phyloP scores from a whole-genome alignment of 2,888 invertebrate genomes.

The Luffia ferchaultella region DNA sequence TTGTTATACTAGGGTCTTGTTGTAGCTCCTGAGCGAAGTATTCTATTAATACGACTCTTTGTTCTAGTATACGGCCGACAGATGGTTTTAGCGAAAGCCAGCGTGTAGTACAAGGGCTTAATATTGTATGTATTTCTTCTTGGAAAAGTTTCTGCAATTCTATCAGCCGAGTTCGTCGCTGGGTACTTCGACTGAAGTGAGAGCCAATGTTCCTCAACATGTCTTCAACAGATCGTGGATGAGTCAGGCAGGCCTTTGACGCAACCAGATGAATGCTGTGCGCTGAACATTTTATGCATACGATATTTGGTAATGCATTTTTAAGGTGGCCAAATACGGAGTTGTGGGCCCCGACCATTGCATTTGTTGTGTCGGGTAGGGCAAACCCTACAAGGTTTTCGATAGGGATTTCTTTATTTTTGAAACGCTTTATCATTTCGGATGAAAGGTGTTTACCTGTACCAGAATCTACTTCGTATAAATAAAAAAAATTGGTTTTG shows the following conservation, averaged over 20 bases:
- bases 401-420: neutral
- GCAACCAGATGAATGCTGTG: neutral
- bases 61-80: neutral
- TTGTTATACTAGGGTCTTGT: slow-evolving; percentile 1
- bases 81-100: neutral
- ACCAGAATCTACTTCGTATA: slow-evolving; percentile 4
- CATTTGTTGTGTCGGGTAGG: neutral
- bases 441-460: neutral
- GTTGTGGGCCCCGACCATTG: slow-evolving; percentile 1
- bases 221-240: neutral
- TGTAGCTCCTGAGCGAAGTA: neutral
- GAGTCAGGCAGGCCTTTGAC: neutral
- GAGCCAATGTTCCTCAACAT: neutral
- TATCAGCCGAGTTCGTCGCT: neutral
- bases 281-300: neutral
- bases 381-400: neutral
- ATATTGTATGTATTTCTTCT: neutral
- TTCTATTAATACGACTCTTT: neutral
- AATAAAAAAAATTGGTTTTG: slow-evolving; percentile 6
- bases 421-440: neutral
- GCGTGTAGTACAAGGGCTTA: neutral
- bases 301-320: neutral
- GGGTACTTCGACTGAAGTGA: slow-evolving; percentile 1
- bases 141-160: slow-evolving; percentile 1
- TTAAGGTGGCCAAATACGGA: neutral